Conservation (phyloP, 1,140 invertebrate genomes). For the Musca vetustissima region DNA sequence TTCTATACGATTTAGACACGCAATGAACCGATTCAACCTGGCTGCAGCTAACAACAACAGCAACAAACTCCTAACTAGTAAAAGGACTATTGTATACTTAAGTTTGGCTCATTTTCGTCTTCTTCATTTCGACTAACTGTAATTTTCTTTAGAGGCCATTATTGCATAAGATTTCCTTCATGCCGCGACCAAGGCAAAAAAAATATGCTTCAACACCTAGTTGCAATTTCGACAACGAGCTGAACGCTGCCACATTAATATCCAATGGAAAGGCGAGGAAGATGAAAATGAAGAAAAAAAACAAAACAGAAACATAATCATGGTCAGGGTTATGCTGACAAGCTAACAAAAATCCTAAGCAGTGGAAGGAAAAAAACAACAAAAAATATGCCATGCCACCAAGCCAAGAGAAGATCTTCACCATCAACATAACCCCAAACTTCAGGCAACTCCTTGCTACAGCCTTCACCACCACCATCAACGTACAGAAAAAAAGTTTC, state of each 20-base stretch:
- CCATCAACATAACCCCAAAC: background rate
- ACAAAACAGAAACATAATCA: background rate
- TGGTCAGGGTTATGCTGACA: constrained; percentile 19
- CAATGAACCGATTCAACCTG: background rate
- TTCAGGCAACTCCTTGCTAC: background rate
- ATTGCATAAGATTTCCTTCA: constrained; percentile 15
- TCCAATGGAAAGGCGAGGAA: background rate
- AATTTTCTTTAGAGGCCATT: background rate
- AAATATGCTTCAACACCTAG: constrained; percentile 17
- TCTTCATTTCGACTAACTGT: background rate
- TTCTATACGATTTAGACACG: constrained; percentile 10
- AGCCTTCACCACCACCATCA: too few relatives aligned
- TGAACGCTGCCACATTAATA: background rate
- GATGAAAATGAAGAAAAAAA: background rate
- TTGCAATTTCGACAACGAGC: background rate
- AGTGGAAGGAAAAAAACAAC: too few relatives aligned
- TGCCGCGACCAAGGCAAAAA: background rate
- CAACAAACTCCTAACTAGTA: background rate
- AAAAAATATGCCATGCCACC: too few relatives aligned
- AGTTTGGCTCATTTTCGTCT: background rate
- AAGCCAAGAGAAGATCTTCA: too few relatives aligned
- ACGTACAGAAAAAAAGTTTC: too few relatives aligned
- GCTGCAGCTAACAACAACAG: background rate
- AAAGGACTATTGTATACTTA: constrained; percentile 16
- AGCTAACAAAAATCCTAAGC: constrained; percentile 4